Evolutionary conservation across 1,140 invertebrate genomes (phyloP).

Genomic region (Drosophila bifasciata): DNA sequence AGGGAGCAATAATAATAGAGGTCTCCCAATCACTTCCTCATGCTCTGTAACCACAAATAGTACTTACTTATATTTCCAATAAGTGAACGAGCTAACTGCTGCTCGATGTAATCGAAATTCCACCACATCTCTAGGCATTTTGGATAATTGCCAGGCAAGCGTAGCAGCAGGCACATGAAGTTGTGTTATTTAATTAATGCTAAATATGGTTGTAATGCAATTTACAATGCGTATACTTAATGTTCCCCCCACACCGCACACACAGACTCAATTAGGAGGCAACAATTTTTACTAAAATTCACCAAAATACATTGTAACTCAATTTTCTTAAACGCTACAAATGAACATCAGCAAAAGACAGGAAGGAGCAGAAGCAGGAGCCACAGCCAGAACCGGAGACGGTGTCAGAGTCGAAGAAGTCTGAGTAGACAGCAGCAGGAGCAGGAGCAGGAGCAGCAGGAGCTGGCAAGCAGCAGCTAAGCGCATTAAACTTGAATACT

Average conservation of each 20-base stretch:
- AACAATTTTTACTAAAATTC: conserved; percentile 59
- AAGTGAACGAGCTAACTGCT: background rate
- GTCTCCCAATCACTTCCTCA: no score
- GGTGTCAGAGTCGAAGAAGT: conserved; percentile 26
- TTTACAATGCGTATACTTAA: conserved; percentile 48
- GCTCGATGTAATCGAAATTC: conserved; percentile 3
- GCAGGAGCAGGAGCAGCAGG: no score
- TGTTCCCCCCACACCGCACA: conserved; percentile 14
- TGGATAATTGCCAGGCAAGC: background rate
- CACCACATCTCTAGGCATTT: conserved; percentile 13
- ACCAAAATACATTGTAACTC: conserved; percentile 71
- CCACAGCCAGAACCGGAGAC: background rate
- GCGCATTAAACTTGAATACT: conserved; percentile 72
- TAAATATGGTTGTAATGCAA: conserved; percentile 24
- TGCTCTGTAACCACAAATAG: no score
- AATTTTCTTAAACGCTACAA: conserved; percentile 61
- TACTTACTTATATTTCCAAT: no score
- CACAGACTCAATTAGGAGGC: conserved; percentile 56
- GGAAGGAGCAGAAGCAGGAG: conserved; percentile 13
- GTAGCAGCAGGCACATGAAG: background rate
- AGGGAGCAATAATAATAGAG: no score
- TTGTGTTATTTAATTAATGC: conserved; percentile 33
- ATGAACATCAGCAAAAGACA: conserved; percentile 26
- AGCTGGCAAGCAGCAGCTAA: conserved; percentile 47
- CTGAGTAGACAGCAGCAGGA: no score